These are phyloP conservation scores for Latrodectus elegans DNA, from an alignment of 2,888 invertebrate genomes.

Conservation along the genomic window DNA sequence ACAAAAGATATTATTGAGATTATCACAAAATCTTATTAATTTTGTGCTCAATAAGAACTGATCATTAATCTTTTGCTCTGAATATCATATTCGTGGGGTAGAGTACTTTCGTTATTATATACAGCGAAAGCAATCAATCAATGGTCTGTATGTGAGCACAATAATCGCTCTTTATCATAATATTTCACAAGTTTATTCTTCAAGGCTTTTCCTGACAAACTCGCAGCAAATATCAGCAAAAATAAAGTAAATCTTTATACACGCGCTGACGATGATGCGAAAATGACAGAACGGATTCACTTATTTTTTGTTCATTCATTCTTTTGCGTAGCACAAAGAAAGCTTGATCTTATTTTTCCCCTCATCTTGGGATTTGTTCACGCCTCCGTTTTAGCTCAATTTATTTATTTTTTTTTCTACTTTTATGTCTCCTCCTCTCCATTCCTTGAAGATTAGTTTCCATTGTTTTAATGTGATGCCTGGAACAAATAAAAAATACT, in stretches of 20 bases:
- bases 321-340: background rate
- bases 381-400: slow-evolving; percentile 9
- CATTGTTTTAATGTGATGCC: slow-evolving; percentile 19
- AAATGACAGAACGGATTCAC: slow-evolving; percentile 32
- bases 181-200: background rate
- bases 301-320: slow-evolving; percentile 12
- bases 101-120: too few relatives aligned
- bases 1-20: too few relatives aligned
- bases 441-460: slow-evolving; percentile 31
- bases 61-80: too few relatives aligned
- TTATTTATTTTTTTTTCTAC: background rate
- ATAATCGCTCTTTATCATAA: slow-evolving; percentile 1
- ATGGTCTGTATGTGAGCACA: too few relatives aligned
- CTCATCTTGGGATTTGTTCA: slow-evolving; percentile 23
- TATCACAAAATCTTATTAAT: too few relatives aligned
- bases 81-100: too few relatives aligned
- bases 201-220: too few relatives aligned
- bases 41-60: too few relatives aligned
- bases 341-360: slow-evolving; percentile 9
- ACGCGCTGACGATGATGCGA: slow-evolving; percentile 17
- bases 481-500: background rate
- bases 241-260: background rate
- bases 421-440: slow-evolving; percentile 5
- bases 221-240: background rate
- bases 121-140: too few relatives aligned